These are phyloP conservation scores for Hyperopisus bebe DNA, from an alignment of 2,113 vertebrate genomes.

Conservation along the genomic window DNA sequence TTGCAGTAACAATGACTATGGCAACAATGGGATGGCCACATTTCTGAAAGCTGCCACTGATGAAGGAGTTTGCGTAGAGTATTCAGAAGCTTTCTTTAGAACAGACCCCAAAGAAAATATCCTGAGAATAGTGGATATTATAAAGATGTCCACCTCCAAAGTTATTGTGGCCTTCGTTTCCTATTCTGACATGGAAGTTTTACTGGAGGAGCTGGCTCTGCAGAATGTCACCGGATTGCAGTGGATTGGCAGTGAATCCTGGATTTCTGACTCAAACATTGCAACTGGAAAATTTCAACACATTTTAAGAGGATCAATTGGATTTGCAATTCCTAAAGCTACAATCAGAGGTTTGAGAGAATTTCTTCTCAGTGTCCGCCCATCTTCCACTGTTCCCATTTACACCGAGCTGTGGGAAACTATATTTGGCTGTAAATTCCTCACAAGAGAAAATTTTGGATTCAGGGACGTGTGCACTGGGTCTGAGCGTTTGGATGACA, in stretches of 20 bases:
- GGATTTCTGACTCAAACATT: conserved; percentile 46
- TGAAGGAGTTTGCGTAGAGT: conserved; percentile 43
- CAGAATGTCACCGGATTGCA: conserved; percentile 45
- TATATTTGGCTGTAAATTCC: conserved; percentile 37
- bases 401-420: conserved; percentile 41
- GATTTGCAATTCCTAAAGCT: conserved; percentile 45
- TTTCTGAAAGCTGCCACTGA: conserved; percentile 42
- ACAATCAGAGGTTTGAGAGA: conserved; percentile 37
- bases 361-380: conserved; percentile 37
- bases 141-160: conserved; percentile 41
- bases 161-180: conserved; percentile 49
- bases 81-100: conserved; percentile 41
- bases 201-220: conserved; percentile 37
- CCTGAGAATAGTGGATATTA: conserved; percentile 35
- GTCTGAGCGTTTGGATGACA: conserved; percentile 34
- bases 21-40: conserved; percentile 43
- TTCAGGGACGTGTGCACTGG: conserved; percentile 28
- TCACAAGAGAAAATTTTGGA: not conserved
- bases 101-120: conserved; percentile 34
- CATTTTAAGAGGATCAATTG: conserved; percentile 43
- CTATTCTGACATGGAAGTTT: conserved; percentile 44
- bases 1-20: conserved; percentile 47
- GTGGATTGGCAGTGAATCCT: conserved; percentile 52
- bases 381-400: conserved; percentile 23
- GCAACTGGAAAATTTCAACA: conserved; percentile 35